Evolutionary conservation across 2,888 invertebrate species (phyloP), one percentile per base, ranked within the genome.

Genomic region (Protodeltote pygarga): DNA sequence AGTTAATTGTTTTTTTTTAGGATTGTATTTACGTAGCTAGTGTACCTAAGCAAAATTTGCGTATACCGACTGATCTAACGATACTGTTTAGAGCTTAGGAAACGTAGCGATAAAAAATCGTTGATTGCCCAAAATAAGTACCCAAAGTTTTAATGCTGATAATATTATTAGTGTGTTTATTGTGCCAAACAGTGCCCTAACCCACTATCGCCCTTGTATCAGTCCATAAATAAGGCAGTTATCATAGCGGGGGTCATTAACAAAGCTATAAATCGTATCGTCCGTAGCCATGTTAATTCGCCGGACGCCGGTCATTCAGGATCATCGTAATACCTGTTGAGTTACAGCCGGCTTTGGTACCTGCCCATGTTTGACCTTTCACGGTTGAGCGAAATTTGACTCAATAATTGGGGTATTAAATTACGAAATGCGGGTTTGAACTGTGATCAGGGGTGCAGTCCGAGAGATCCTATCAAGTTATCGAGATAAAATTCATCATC

Each of bases 281-380:
- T 53, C 52, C 68, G 71, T 78, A 68, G 77, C 67, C 78, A 79
- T 78, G 81, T 73, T 87, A 86, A 88, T 87, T 84, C 81, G 39
- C 73, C 75, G 81, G 79, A 77, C 82, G 78, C 75, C 80, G 89
- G 85, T 85, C 87, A 87, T 76, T 81, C 76, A 65, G 83, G 83
- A 80, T 85, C 84, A 78, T 71, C 61, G 79, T 83, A 90, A 91
- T 90, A 88, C 91, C 89, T 88, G 90, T 89, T 90, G 91, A 91
- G 84, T 91, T 89, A 91, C 83, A 75, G 77, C 64, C 73, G 42
- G 79, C 85, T 79, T 86, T 84, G 45, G 63, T 71, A 73, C 68
- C 71, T 66, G 61, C 50, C 65, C 49, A 23, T 53, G 65, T 60
- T 66, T 66, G 74, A 76, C 73, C 75, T 76, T 71, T 71, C 64